These are phyloP conservation scores for Bombus superbus DNA, from an alignment of 1,140 invertebrate genomes.

Conservation along the genomic window DNA sequence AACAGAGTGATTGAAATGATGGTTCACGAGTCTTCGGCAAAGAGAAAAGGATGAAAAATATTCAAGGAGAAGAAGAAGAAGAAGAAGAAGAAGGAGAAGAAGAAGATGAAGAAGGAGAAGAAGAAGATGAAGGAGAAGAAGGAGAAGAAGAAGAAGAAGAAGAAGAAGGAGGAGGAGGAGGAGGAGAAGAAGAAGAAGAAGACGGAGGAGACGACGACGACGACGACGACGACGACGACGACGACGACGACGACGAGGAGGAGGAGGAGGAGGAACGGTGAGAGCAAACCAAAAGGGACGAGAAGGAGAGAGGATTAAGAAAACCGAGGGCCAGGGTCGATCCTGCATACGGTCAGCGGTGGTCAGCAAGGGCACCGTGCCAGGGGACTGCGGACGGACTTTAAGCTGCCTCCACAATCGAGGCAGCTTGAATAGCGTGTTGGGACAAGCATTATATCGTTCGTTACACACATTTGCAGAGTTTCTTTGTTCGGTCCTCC, in stretches of 20 bases:
- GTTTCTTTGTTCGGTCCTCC: background rate
- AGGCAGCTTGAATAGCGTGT: background rate
- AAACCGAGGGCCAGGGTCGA: slow-evolving; percentile 60
- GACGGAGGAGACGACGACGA: background rate
- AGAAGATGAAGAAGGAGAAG: no score
- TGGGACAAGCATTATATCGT: background rate
- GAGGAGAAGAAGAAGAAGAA: background rate
- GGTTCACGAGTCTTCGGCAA: background rate
- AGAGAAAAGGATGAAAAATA: background rate
- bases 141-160: background rate
- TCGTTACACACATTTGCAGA: background rate
- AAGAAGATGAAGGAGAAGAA: no score
- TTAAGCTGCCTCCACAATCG: slow-evolving; percentile 58
- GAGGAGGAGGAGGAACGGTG: background rate
- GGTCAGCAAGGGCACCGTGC: slow-evolving; percentile 68
- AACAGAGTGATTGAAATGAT: background rate
- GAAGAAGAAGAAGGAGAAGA: background rate
- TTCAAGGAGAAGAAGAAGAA: background rate
- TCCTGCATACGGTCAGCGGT: slow-evolving; percentile 67
- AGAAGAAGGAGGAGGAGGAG: background rate
- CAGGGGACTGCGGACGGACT: slow-evolving; percentile 55
- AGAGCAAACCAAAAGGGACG: background rate
- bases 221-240: no score
- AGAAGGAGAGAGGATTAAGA: slow-evolving; percentile 55
- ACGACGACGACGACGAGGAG: background rate